Evolutionary conservation across 2,888 invertebrate genomes (phyloP), one percentile per base, ranked within the genome.

Genomic region (Neoascia interrupta): DNA sequence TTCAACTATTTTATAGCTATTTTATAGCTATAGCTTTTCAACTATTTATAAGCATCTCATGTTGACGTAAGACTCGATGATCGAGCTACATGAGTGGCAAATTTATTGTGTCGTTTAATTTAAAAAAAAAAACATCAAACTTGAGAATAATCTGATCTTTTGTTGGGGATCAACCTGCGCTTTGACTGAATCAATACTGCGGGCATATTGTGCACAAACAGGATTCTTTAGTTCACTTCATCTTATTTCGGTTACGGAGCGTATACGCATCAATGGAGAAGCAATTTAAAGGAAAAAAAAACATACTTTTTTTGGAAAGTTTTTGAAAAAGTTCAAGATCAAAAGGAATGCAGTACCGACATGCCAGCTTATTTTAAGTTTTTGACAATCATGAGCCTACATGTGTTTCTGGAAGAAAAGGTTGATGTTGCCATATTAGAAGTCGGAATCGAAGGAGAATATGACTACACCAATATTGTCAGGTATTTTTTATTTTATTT

Each of bases 201-300:
- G 96, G 0, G 90, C 92, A 18, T 93, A 95, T 86, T 97, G 97
- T 1, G 93, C 92, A 84, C 93, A 92, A 84, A 99, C 98, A 0
- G 99, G 99, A 4, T 96, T 99, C 87, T 99, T 93, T 88, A 97
- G 97, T 47, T 99, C 99, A 0, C 99, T 99, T 0, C 99, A 99
- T 89, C 89, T 99, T 72, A 91, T 98, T 4, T 94, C 94, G 34
- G 96, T 97, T 0, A 91, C 96, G 11, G 99, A 99, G 89, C 91
- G 99, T 69, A 95, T 99, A 68, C 92, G 95, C 8, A 92, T 99
- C 53, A 92, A 96, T 88, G 98, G 99, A 0, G 86, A 90, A 69
- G 94, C 97, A 0, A 90, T 99, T 89, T 91, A 1, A 92, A 94
- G 84, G 90, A 91, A 0, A 88, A 91, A 81, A 99, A 99, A 88